Evolutionary conservation across 2,113 vertebrate species (phyloP).

Genomic region (Girardinichthys multiradiatus): DNA sequence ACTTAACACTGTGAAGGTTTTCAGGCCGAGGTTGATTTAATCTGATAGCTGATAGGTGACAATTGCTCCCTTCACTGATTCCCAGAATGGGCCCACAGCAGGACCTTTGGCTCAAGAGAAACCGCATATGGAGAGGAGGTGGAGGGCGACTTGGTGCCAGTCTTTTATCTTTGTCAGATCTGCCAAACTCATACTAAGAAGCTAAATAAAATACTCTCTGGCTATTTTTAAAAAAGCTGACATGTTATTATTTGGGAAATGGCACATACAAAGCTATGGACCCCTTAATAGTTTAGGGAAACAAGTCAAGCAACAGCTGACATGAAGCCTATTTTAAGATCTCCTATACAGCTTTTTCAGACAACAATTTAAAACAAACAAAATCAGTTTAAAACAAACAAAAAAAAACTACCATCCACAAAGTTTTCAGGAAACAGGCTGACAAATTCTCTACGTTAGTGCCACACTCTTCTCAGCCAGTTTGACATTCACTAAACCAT

Average conservation of each 20-base stretch:
- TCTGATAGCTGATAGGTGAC: conserved; percentile 55
- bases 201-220: not conserved
- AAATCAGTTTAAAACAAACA: too few relatives aligned
- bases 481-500: not conserved
- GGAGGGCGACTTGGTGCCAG: conserved; percentile 3
- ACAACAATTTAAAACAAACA: too few relatives aligned
- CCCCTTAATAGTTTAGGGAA: too few relatives aligned
- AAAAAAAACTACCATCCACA: too few relatives aligned
- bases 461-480: too few relatives aligned
- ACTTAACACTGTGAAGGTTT: conserved; percentile 17
- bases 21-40: conserved; percentile 40
- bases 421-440: too few relatives aligned
- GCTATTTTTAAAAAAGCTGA: not conserved
- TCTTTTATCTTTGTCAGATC: conserved; percentile 32
- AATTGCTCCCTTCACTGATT: conserved; percentile 65
- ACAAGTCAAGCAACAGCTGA: too few relatives aligned
- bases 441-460: not conserved
- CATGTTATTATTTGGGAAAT: not conserved
- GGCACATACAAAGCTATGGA: too few relatives aligned
- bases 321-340: too few relatives aligned
- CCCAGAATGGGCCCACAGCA: conserved; percentile 39
- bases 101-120: conserved; percentile 41
- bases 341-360: too few relatives aligned
- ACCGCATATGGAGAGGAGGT: conserved; percentile 60
- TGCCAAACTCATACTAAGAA: not conserved